Conservation (phyloP, 2,113 vertebrate species). For the Loxodonta africana region DNA sequence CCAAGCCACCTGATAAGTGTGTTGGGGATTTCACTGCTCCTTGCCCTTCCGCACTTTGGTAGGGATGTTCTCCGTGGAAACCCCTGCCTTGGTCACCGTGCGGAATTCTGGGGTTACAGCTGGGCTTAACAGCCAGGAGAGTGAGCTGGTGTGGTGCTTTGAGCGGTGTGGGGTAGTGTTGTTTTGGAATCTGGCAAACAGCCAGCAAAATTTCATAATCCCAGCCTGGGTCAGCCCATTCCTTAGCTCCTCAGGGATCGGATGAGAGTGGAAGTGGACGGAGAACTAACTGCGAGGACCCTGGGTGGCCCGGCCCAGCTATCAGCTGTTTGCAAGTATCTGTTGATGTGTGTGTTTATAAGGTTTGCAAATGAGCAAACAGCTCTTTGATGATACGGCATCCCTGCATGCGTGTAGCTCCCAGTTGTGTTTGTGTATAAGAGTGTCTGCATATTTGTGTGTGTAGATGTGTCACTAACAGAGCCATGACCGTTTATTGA, state of each 20-base stretch:
- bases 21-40: too few relatives aligned
- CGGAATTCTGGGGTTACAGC: background rate
- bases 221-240: rapidly evolving
- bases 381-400: background rate
- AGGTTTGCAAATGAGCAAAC: background rate
- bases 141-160: background rate
- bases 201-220: background rate
- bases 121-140: background rate
- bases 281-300: background rate
- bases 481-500: background rate
- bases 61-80: background rate
- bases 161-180: background rate
- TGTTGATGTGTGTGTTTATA: background rate
- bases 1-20: too few relatives aligned
- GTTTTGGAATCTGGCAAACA: background rate
- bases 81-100: background rate
- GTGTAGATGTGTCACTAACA: background rate
- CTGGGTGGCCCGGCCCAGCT: background rate
- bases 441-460: background rate
- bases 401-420: background rate
- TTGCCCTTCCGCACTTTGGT: too few relatives aligned
- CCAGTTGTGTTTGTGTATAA: background rate
- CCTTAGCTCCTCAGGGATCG: background rate
- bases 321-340: background rate
- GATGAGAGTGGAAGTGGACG: background rate